A percentile compares a stretch with the other conserved stretches of the same genome.
phyloP scores from a whole-genome alignment of 1,140 invertebrate genomes.

The Pseudomyrmex concolor region DNA sequence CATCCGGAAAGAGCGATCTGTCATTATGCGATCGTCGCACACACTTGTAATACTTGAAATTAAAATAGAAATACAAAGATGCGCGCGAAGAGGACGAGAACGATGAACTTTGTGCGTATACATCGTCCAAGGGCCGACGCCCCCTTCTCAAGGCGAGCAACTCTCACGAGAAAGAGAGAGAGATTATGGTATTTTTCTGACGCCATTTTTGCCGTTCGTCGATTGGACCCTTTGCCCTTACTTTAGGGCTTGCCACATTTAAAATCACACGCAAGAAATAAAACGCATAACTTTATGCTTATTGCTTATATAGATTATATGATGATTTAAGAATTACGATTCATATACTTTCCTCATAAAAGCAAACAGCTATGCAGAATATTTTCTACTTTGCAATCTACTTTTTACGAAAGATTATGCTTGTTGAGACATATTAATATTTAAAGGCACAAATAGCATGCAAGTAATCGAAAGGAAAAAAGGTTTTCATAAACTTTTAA shows the following conservation, averaged over 20 bases:
- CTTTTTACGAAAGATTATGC: neutral
- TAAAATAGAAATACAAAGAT: constrained; percentile 67
- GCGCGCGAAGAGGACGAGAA: constrained; percentile 51
- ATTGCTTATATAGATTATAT: neutral
- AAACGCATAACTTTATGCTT: neutral
- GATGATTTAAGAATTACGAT: neutral
- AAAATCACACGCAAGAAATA: constrained; percentile 21
- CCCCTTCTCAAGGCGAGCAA: constrained; percentile 81
- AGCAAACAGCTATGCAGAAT: neutral
- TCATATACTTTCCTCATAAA: neutral
- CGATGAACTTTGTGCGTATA: constrained; percentile 74
- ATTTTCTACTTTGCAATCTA: neutral
- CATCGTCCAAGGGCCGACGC: constrained; percentile 77
- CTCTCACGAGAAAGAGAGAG: constrained; percentile 71
- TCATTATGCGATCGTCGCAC: neutral
- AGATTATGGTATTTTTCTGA: constrained; percentile 78
- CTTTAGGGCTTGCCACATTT: neutral
- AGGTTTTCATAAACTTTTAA: neutral
- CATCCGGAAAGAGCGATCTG: neutral
- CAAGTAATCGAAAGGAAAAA: neutral
- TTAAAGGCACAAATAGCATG: neutral
- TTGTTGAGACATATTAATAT: neutral
- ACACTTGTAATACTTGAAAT: constrained; percentile 52
- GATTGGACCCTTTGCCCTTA: constrained; percentile 20
- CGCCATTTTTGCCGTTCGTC: constrained; percentile 61